A percentile compares a stretch with the other conserved stretches of the same genome.
phyloP scores from a whole-genome alignment of 2,797 vertebrate genomes.

The Mustela erminea region DNA sequence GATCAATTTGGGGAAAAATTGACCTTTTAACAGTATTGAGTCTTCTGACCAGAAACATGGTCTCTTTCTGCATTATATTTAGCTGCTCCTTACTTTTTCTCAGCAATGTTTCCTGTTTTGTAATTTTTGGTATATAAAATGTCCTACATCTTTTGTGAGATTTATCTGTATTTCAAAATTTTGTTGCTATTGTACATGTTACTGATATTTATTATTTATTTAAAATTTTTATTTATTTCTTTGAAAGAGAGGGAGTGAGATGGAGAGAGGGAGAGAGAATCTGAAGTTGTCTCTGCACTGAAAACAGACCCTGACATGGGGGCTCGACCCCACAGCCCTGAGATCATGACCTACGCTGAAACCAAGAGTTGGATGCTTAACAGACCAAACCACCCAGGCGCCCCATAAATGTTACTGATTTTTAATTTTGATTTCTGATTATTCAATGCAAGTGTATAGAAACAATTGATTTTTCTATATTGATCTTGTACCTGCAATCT shows the following conservation, averaged over 20 bases:
- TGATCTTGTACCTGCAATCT: not conserved
- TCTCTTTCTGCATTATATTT: not conserved
- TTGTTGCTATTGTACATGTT: not conserved
- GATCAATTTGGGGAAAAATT: not conserved
- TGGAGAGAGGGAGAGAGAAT: not conserved
- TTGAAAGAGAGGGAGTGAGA: not conserved
- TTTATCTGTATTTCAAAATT: not conserved
- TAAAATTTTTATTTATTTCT: not conserved
- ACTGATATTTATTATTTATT: not conserved
- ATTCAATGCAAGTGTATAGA: not conserved
- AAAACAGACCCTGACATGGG: not conserved
- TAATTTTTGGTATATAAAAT: not conserved
- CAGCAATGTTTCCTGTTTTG: not conserved
- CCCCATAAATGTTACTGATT: not conserved
- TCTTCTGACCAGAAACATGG: not conserved
- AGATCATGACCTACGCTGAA: not conserved
- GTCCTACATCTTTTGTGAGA: not conserved
- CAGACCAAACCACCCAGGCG: not conserved
- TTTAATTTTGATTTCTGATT: not conserved
- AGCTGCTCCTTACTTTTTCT: not conserved
- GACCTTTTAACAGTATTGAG: not conserved
- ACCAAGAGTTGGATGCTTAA: not conserved
- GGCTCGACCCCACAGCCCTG: not conserved
- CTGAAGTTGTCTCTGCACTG: not conserved
- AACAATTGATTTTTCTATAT: not conserved